phyloP scores from a whole-genome alignment of 2,888 invertebrate genomes.

The Sinelater perroti region DNA sequence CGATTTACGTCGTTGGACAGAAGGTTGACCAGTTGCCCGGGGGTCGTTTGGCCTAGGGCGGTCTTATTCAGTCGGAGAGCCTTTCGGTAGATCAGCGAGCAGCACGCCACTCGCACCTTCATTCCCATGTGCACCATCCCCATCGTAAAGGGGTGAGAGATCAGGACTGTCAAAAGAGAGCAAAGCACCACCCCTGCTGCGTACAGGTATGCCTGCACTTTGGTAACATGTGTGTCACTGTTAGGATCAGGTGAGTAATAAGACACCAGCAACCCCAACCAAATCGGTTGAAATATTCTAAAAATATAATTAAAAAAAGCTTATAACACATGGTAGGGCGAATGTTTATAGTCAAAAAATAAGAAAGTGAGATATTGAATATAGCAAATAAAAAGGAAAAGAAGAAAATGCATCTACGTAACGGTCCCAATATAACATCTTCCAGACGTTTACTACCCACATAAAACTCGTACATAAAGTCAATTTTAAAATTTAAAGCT shows the following conservation, averaged over 20 bases:
- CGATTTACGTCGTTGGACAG: slow-evolving; percentile 94
- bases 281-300: slow-evolving; percentile 61
- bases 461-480: too few species aligned
- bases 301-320: slow-evolving; percentile 19
- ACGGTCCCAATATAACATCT: too few species aligned
- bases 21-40: slow-evolving; percentile 83
- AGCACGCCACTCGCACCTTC: slow-evolving; percentile 85
- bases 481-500: too few species aligned
- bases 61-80: slow-evolving; percentile 65
- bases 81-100: slow-evolving; percentile 86
- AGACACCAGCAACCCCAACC: slow-evolving; percentile 70
- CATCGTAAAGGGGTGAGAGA: slow-evolving; percentile 91
- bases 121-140: slow-evolving; percentile 82
- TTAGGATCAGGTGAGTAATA: slow-evolving; percentile 64
- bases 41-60: slow-evolving; percentile 79
- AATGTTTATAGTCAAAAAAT: too few species aligned
- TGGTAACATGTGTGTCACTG: slow-evolving; percentile 49
- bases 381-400: too few species aligned
- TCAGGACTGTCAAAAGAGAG: slow-evolving; percentile 67
- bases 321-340: not conserved
- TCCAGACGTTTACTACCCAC: too few species aligned
- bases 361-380: too few species aligned
- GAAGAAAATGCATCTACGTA: too few species aligned
- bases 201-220: slow-evolving; percentile 77
- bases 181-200: slow-evolving; percentile 80